Base-by-base conservation (phyloP, 2,797 vertebrate species). In the Serranus cabrilla region DNA sequence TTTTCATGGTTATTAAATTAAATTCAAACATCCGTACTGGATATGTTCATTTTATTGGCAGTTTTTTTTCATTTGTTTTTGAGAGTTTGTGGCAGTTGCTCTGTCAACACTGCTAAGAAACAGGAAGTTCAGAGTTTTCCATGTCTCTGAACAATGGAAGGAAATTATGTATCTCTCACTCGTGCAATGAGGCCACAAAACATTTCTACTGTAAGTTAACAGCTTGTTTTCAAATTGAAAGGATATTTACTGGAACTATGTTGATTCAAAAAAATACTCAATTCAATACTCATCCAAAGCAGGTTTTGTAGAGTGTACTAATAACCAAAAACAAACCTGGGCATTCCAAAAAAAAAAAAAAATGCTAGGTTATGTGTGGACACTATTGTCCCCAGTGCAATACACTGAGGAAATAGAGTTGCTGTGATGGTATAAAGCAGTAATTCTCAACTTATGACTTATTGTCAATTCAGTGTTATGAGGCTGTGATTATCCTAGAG, bases 71-170 rank as follows among this genome's bases (percentile, higher is more conserved):
- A 5, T 13, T 79, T 67, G 18, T 52, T 63, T 52, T 21, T 31
- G 25, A 42, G 5, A 23, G 45, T 49, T 69, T 57, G 58, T 54
- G 43, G 71, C 34, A 40, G 23, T 54, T 39, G 46, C n/a, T 76
- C 31, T 25, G 42, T 73, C 64, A 63, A 49, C 66, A 37, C 54
- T 71, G 23, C 43, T 31, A 69, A 42, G 5, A 78, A 71, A 59
- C 90, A 84, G 89, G 91, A 91, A 89, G 87, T 55, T 71, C 8
- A 40, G 14, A 60, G 68, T 69, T 74, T 72, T 72, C 54, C 78
- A 54, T 43, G 67, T 60, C 83, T 67, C 71, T 45, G 62, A 81
- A 94, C 94, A 94, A 94, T 91, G 57, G 83, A 62, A 89, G 91
- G 92, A 95, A 94, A 89, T 83, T 10, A 73, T 78, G 78, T 56